Conservation (phyloP, 2,888 invertebrate species). For the Oscheius myriophilus region DNA sequence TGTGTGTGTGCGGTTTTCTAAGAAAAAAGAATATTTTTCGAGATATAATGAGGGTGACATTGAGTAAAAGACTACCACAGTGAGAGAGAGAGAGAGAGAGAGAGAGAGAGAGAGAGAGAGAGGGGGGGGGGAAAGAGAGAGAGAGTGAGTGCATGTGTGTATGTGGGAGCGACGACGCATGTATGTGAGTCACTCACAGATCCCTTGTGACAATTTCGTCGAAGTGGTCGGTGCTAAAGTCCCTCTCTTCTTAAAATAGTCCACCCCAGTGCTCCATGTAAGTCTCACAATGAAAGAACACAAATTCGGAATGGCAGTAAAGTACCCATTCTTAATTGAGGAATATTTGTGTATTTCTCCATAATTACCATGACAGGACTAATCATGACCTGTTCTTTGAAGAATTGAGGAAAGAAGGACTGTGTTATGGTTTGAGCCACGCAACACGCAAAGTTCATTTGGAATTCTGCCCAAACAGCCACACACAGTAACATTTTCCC, state of each 20-base stretch:
- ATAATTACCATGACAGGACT: slow-evolving; percentile 14
- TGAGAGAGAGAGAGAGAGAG: no score
- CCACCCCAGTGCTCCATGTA: slow-evolving; percentile 12
- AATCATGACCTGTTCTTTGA: slow-evolving; percentile 23
- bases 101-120: no score
- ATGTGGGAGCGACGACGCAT: no score
- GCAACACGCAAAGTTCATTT: slow-evolving; percentile 6
- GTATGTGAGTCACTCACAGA: slow-evolving; percentile 3
- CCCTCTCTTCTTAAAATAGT: slow-evolving; percentile 14
- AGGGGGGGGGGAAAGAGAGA: no score
- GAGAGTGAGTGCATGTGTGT: no score
- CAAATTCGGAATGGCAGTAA: slow-evolving; percentile 22
- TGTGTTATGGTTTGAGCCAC: slow-evolving; percentile 19
- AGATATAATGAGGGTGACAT: no score
- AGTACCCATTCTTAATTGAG: slow-evolving; percentile 20
- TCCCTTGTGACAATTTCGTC: slow-evolving; percentile 18
- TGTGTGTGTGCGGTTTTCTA: no score
- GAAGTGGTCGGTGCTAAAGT: background rate
- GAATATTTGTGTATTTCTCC: background rate
- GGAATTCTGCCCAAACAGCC: slow-evolving; percentile 14
- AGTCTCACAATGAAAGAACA: slow-evolving; percentile 18
- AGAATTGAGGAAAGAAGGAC: slow-evolving; percentile 18
- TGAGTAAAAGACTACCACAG: no score
- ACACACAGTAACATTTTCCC: slow-evolving; percentile 2
- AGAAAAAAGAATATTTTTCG: no score